Conservation (phyloP, 2,888 invertebrate genomes). For the Zonitis immaculata region DNA sequence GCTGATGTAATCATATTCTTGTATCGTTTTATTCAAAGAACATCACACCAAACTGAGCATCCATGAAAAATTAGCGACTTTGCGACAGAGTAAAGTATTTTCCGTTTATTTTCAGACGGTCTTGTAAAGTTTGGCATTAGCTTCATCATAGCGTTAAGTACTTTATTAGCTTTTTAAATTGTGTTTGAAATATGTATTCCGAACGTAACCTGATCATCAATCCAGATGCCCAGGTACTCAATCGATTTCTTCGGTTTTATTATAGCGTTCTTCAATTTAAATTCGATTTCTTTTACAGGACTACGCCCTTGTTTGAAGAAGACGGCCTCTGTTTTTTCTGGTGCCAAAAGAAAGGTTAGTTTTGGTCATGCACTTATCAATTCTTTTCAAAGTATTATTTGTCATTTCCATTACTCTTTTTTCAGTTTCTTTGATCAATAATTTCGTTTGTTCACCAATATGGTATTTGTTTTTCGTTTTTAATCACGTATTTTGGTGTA, state of each 20-base stretch:
- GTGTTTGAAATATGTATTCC: constrained; percentile 18
- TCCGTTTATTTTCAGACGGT: constrained; percentile 3
- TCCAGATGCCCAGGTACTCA: constrained; percentile 25
- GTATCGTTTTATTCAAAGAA: background rate
- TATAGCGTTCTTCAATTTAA: background rate
- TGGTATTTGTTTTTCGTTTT: background rate
- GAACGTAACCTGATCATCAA: constrained; percentile 21
- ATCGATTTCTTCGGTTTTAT: background rate
- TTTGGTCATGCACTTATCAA: background rate
- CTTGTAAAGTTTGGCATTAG: constrained; percentile 24
- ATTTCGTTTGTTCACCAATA: background rate
- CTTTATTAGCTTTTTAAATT: constrained; percentile 17
- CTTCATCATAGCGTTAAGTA: constrained; percentile 18
- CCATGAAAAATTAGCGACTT: constrained; percentile 12
- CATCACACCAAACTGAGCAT: constrained; percentile 7
- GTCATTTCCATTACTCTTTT: background rate
- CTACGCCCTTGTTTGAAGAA: constrained; percentile 7
- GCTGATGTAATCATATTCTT: constrained; percentile 1
- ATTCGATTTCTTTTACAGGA: background rate
- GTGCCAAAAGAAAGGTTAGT: background rate
- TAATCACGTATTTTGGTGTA: background rate
- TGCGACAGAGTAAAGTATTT: constrained; percentile 2
- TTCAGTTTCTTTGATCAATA: too few relatives aligned
- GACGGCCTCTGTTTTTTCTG: too few relatives aligned
- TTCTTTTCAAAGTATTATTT: background rate